Conservation (phyloP, 2,888 invertebrate species). For the Caenorhabditis sp. region DNA sequence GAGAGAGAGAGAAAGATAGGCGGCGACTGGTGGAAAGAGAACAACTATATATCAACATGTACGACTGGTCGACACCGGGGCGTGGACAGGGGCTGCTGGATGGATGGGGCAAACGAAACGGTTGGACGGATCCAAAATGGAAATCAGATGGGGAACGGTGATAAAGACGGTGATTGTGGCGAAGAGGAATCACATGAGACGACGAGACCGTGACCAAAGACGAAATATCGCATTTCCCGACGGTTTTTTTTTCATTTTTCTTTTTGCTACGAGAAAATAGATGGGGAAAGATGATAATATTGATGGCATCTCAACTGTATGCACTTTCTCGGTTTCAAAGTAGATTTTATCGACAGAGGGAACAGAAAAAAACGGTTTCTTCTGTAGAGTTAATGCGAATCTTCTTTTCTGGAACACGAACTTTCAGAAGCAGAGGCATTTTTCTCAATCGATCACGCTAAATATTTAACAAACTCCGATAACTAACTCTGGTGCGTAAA, state of each 20-base stretch:
- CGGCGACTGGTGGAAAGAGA: slow-evolving; percentile 25
- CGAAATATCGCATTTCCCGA: slow-evolving; percentile 2
- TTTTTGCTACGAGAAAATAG: background rate
- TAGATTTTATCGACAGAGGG: slow-evolving; percentile 1
- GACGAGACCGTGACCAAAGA: background rate
- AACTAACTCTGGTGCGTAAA: too few species aligned
- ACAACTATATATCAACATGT: slow-evolving; percentile 62
- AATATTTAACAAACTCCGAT: too few species aligned
- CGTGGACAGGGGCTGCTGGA: background rate
- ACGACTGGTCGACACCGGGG: slow-evolving; percentile 24
- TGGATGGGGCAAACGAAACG: background rate
- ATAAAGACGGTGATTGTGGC: background rate
- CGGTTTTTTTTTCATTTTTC: background rate
- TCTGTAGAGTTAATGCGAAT: too few species aligned
- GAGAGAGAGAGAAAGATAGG: slow-evolving; percentile 40
- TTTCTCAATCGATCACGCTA: too few species aligned
- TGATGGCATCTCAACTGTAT: background rate
- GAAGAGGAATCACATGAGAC: background rate
- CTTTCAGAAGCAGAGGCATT: too few species aligned
- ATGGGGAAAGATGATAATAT: background rate
- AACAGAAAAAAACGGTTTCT: too few species aligned
- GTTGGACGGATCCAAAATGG: slow-evolving; percentile 7
- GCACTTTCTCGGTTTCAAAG: background rate
- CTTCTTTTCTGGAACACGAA: background rate
- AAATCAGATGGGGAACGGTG: background rate